Conservation (phyloP, 1,140 invertebrate genomes). For the Lordiphosa clarofinis region DNA sequence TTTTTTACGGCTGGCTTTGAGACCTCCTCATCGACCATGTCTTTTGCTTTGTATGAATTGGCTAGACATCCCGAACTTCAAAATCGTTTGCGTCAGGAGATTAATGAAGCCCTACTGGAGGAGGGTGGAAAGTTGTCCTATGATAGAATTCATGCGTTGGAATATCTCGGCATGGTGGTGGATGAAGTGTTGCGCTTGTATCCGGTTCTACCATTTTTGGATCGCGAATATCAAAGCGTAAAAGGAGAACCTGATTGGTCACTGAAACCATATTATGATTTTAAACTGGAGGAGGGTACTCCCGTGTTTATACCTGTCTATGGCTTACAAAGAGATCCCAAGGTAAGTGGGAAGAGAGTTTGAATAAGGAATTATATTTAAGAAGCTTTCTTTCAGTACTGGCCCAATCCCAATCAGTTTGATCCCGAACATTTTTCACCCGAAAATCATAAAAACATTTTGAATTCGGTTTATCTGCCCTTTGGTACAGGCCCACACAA, state of each 20-base stretch:
- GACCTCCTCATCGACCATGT: slow-evolving; percentile 86
- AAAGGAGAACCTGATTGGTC: slow-evolving; percentile 38
- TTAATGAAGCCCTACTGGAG: slow-evolving; percentile 80
- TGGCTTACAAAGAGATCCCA: slow-evolving; percentile 66
- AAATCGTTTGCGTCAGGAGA: slow-evolving; percentile 83
- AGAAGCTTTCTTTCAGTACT: slow-evolving; percentile 83
- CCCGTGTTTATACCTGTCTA: slow-evolving; percentile 63
- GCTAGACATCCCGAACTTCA: slow-evolving; percentile 86
- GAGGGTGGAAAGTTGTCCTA: slow-evolving; percentile 82
- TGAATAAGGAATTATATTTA: slow-evolving; percentile 23
- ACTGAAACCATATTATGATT: slow-evolving; percentile 60
- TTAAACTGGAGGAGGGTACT: slow-evolving; percentile 49
- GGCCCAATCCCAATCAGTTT: slow-evolving; percentile 84
- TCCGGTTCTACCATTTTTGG: slow-evolving; percentile 64
- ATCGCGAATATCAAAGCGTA: slow-evolving; percentile 45
- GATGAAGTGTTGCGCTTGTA: slow-evolving; percentile 79
- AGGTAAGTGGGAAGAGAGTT: slow-evolving; percentile 32
- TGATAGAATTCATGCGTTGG: slow-evolving; percentile 83
- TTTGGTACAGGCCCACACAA: slow-evolving; percentile 89
- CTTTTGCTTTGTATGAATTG: slow-evolving; percentile 85
- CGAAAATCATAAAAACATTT: slow-evolving; percentile 78
- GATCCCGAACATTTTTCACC: slow-evolving; percentile 84
- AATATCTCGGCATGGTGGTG: slow-evolving; percentile 83
- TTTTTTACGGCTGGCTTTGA: slow-evolving; percentile 89
- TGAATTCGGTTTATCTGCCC: slow-evolving; percentile 84